These are phyloP conservation scores for Sinohyriopsis cumingii DNA, from an alignment of 2,888 invertebrate genomes.

Conservation along the genomic window DNA sequence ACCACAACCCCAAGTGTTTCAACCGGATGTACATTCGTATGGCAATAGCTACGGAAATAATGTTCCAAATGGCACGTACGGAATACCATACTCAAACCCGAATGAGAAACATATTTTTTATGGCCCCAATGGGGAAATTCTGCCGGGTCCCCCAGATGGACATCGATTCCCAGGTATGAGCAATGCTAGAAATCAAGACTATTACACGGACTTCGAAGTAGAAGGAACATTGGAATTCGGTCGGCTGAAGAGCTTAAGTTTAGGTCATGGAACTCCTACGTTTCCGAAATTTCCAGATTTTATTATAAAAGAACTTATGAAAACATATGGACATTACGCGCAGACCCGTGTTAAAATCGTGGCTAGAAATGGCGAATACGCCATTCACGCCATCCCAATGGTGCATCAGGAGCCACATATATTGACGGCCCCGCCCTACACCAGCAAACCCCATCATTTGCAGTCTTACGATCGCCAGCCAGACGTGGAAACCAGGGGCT, in stretches of 20 bases:
- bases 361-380: conserved; percentile 28
- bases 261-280: conserved; percentile 18
- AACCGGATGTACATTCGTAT: too few relatives aligned
- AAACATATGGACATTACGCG: conserved; percentile 35
- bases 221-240: conserved; percentile 35
- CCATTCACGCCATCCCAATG: conserved; percentile 34
- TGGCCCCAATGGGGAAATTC: conserved; percentile 41
- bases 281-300: conserved; percentile 41
- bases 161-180: neutral
- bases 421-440: too few relatives aligned
- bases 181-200: neutral
- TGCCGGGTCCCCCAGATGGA: conserved; percentile 33
- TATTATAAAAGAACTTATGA: conserved; percentile 22
- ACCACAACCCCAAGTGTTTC: too few relatives aligned
- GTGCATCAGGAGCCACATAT: neutral
- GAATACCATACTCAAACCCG: neutral
- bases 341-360: conserved; percentile 31
- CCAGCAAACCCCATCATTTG: too few relatives aligned
- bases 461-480: too few relatives aligned
- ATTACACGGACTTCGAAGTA: conserved; percentile 31
- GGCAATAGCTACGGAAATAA: too few relatives aligned
- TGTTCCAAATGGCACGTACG: neutral
- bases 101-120: conserved; percentile 30
- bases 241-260: conserved; percentile 23
- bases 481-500: too few relatives aligned